phyloP scores from a whole-genome alignment of 2,797 vertebrate genomes.

The Sebastes nivosus region DNA sequence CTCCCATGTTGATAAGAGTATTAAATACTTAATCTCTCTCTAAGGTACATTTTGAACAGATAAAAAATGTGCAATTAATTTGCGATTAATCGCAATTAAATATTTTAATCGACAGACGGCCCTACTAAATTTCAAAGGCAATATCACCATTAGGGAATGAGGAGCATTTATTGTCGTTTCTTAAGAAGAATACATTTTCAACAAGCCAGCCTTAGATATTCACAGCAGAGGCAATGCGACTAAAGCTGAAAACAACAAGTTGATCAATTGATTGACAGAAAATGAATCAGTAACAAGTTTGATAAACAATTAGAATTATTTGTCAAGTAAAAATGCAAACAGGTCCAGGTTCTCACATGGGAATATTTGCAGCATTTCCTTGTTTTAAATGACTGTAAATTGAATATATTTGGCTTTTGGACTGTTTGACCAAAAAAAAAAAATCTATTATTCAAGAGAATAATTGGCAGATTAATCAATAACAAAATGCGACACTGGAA shows the following conservation, averaged over 20 bases:
- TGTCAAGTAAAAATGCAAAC: not conserved
- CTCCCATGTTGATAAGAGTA: too few species aligned
- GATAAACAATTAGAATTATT: not conserved
- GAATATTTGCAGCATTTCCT: not conserved
- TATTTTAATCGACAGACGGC: rapidly evolving
- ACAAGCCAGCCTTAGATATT: not conserved
- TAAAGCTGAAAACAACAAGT: not conserved
- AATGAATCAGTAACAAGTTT: not conserved
- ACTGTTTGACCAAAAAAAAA: not conserved
- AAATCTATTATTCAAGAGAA: not conserved
- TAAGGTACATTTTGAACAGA: too few species aligned
- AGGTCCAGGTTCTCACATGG: not conserved
- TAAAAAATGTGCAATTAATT: too few species aligned
- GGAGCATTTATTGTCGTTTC: not conserved
- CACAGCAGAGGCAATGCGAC: not conserved
- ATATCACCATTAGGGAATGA: too few species aligned
- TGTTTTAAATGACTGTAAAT: not conserved
- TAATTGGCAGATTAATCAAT: not conserved
- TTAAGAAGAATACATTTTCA: constrained; percentile 3
- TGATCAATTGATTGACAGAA: not conserved
- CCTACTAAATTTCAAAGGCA: too few species aligned
- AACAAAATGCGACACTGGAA: not conserved
- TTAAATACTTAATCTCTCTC: too few species aligned
- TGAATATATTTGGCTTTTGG: not conserved
- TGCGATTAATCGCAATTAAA: too few species aligned